These are phyloP conservation scores for Myotis vivesi DNA, from an alignment of 2,797 vertebrate genomes.

Conservation along the genomic window DNA sequence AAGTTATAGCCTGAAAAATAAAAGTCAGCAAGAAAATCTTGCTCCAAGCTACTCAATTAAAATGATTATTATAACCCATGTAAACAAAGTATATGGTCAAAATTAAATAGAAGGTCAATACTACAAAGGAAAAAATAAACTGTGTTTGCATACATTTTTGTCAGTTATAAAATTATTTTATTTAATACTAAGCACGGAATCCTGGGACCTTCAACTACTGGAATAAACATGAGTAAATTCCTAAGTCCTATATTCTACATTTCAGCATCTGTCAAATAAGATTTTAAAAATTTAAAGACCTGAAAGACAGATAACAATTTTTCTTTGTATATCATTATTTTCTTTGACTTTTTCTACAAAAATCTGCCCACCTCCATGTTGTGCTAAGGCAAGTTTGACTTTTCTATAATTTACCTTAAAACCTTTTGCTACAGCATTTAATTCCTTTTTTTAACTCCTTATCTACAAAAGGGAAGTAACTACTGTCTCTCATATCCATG, in stretches of 20 bases:
- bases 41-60: background rate
- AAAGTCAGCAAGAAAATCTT: background rate
- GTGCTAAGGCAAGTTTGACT: background rate
- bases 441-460: background rate
- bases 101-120: background rate
- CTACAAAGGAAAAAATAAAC: background rate
- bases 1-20: background rate
- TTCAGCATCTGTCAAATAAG: background rate
- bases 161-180: background rate
- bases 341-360: background rate
- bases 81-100: background rate
- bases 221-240: background rate
- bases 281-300: background rate
- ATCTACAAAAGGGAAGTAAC: background rate
- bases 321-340: background rate
- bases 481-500: background rate
- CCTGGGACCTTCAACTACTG: background rate
- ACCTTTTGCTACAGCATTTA: background rate
- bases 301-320: background rate
- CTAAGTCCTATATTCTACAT: background rate
- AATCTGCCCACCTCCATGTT: background rate
- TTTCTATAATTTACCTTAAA: background rate
- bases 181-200: background rate
- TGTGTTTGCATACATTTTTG: background rate
- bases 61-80: background rate